Percentiles rank a stretch among this genome's conserved stretches.
phyloP scores from a whole-genome alignment of 1,140 invertebrate species.

The Ephestia elutella region DNA sequence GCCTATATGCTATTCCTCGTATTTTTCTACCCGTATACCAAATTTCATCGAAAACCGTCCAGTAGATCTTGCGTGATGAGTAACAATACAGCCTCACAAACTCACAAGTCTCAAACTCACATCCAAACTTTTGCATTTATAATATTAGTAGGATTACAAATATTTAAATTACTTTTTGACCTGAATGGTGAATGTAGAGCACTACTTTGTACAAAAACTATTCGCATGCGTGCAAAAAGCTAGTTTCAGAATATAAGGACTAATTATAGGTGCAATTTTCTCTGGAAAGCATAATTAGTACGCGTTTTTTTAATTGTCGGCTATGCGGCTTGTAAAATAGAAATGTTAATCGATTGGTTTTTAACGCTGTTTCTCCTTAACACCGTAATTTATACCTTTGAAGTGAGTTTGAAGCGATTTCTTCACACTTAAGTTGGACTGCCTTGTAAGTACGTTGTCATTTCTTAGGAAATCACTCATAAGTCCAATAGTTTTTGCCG shows the following conservation, averaged over 20 bases:
- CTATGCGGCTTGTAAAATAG: slow-evolving; percentile 6
- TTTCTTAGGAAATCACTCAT: background rate
- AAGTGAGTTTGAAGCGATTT: background rate
- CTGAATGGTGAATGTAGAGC: too few relatives aligned
- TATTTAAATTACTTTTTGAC: too few relatives aligned
- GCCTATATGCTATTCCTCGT: too few relatives aligned
- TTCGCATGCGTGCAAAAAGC: background rate
- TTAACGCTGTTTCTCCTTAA: slow-evolving; percentile 2
- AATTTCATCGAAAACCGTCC: too few relatives aligned
- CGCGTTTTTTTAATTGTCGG: background rate
- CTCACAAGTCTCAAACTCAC: too few relatives aligned
- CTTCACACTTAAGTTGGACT: background rate
- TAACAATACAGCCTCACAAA: too few relatives aligned
- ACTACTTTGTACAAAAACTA: too few relatives aligned
- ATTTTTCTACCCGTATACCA: too few relatives aligned
- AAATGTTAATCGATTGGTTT: slow-evolving; percentile 6
- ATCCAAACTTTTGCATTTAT: too few relatives aligned
- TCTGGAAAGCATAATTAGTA: slow-evolving; percentile 4
- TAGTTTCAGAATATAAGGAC: background rate
- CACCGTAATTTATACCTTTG: background rate
- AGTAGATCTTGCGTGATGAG: too few relatives aligned
- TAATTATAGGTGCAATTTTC: background rate
- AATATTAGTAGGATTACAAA: too few relatives aligned
- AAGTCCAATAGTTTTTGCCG: background rate
- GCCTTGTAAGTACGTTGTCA: background rate